Conservation (phyloP, 2,113 vertebrate species). For the Archilochus colubris region DNA sequence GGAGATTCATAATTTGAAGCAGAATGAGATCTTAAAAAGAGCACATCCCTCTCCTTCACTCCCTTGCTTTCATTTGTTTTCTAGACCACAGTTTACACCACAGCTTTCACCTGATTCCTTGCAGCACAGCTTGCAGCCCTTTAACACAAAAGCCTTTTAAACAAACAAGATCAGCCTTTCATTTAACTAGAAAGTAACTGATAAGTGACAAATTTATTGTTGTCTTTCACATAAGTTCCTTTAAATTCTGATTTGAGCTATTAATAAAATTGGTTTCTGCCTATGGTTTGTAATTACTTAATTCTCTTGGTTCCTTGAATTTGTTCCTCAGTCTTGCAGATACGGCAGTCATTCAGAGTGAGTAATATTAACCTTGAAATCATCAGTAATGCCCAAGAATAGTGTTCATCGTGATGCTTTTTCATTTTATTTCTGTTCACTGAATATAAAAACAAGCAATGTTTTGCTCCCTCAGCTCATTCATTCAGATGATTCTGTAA, state of each 20-base stretch:
- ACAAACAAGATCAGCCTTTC: not conserved
- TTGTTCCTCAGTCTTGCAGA: not conserved
- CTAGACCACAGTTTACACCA: not conserved
- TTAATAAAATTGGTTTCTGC: not conserved
- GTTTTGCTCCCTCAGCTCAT: conserved; percentile 17
- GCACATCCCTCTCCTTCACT: not conserved
- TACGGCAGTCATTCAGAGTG: accelerated
- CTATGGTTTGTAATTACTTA: not conserved
- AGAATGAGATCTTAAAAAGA: not conserved
- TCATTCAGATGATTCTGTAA: conserved; percentile 23
- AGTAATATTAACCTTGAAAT: conserved; percentile 19
- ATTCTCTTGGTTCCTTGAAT: not conserved
- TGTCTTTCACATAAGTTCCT: not conserved
- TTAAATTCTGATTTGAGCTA: not conserved
- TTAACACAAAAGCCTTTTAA: not conserved
- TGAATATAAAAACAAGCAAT: not conserved
- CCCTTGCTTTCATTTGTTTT: not conserved
- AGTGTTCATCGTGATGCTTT: not conserved
- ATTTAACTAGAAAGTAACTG: not conserved
- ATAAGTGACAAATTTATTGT: not conserved
- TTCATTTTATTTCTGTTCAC: conserved; percentile 18
- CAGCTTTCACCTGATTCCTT: accelerated
- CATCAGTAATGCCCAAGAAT: not conserved
- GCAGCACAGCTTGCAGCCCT: not conserved
- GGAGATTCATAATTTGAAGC: not conserved